Conservation (phyloP, 1,140 invertebrate genomes). For the Euura lappo region DNA sequence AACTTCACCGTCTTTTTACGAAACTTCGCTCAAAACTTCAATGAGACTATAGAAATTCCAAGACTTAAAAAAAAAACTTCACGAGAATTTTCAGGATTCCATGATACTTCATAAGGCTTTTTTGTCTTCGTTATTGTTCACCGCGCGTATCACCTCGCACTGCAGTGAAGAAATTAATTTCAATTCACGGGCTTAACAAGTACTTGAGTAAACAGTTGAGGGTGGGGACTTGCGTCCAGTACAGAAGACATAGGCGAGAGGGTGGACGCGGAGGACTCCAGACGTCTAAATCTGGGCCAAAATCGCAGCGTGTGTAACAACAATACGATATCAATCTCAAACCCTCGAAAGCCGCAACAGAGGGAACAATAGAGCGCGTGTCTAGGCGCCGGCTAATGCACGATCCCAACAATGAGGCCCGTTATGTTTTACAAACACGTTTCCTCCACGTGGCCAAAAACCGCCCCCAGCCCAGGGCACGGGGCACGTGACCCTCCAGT, state of each 20-base stretch:
- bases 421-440: slow-evolving; percentile 60
- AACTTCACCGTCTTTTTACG: too few relatives aligned
- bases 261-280: too few relatives aligned
- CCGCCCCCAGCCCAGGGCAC: not conserved
- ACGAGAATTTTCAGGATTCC: too few relatives aligned
- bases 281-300: slow-evolving; percentile 14
- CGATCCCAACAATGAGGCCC: slow-evolving; percentile 48
- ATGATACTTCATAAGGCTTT: too few relatives aligned
- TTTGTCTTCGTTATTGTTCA: too few relatives aligned
- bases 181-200: slow-evolving; percentile 37
- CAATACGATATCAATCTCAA: slow-evolving; percentile 43
- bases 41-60: too few relatives aligned
- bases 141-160: too few relatives aligned
- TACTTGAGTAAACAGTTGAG: too few relatives aligned
- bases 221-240: too few relatives aligned
- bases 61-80: too few relatives aligned
- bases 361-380: slow-evolving; percentile 40
- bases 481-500: slow-evolving; percentile 10
- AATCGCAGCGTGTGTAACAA: slow-evolving; percentile 42
- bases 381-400: slow-evolving; percentile 49
- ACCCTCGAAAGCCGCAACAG: slow-evolving; percentile 53
- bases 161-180: slow-evolving; percentile 42
- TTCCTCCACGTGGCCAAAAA: slow-evolving; percentile 55
- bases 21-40: too few relatives aligned
- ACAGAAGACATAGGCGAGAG: too few relatives aligned